Evolutionary conservation across 2,797 vertebrate species (phyloP), one percentile per base, ranked within the genome.

Genomic region (Orientallactaga sibirica): DNA sequence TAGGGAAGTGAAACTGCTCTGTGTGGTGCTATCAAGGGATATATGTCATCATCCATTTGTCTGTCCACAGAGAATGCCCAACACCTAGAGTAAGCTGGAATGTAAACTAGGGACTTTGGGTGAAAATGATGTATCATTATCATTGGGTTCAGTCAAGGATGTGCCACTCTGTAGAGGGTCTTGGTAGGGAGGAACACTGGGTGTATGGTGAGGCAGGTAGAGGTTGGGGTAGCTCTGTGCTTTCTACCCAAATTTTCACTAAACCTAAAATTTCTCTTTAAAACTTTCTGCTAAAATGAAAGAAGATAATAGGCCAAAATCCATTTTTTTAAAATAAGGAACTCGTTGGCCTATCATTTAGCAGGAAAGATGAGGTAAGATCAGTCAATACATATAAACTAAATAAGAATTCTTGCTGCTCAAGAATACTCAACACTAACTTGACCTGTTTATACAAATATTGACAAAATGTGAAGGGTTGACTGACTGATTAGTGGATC

Each of bases 391-490:
- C 8, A 27, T 5, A 86, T 22, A 91, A 93, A 86, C 25, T 37
- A 18, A 84, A 81, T 41, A 83, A 86, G 27, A 87, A 67, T 58
- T 94, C 19, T 68, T 62, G 61, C 62, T 84, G 20, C 75, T 89
- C 77, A 27, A 92, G 92, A 71, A 81, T 33, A 67, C 52, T 87
- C 64, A 41, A 27, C 48, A 84, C 22, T 83, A 52, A 48, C 24
- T 90, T 85, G 64, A 52, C 29, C 37, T 83, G 33, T 81, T 74
- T 58, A 86, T 19, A 82, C 88, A n/a, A 89, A 41, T 33, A 70
- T 37, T 87, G 67, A 92, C 55, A 87, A 71, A 78, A 92, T 64
- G 33, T 37, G 55, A 90, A 87, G 61, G 67, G n/a, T 88, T 73
- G 68, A 6, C 11, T 78, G 22, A 16, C 33, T 61, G n/a, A 82